Conservation (phyloP, 2,797 vertebrate species). For the Gallinago solitaria region DNA sequence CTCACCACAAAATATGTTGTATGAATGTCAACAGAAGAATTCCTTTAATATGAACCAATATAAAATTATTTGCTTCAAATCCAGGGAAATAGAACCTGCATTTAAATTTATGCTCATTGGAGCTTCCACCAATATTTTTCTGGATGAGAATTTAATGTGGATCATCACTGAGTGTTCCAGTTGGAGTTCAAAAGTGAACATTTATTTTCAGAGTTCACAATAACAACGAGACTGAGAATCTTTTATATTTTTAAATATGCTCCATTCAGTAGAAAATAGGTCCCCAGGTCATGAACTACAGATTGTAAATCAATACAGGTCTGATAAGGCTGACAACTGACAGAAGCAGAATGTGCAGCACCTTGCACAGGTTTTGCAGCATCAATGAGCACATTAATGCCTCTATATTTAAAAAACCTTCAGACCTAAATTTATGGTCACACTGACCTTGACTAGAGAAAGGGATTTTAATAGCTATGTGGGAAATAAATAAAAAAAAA, state of each 20-base stretch:
- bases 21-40: background rate
- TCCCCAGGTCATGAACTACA: background rate
- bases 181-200: background rate
- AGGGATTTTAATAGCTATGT: background rate
- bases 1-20: slow-evolving; percentile 1
- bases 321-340: background rate
- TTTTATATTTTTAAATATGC: background rate
- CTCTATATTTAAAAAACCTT: background rate
- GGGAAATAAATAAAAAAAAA: background rate
- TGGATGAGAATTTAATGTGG: background rate
- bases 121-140: background rate
- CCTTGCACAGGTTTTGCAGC: background rate
- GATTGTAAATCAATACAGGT: background rate
- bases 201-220: slow-evolving; percentile 24
- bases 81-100: background rate
- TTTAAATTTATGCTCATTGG: slow-evolving; percentile 9
- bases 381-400: background rate
- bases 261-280: background rate
- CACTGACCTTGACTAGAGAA: background rate
- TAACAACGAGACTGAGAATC: background rate
- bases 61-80: background rate
- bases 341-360: background rate
- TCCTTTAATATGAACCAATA: background rate
- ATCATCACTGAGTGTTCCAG: background rate
- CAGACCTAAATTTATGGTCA: background rate